Base-by-base conservation (phyloP, 2,113 vertebrate species). In the Coturnix japonica region DNA sequence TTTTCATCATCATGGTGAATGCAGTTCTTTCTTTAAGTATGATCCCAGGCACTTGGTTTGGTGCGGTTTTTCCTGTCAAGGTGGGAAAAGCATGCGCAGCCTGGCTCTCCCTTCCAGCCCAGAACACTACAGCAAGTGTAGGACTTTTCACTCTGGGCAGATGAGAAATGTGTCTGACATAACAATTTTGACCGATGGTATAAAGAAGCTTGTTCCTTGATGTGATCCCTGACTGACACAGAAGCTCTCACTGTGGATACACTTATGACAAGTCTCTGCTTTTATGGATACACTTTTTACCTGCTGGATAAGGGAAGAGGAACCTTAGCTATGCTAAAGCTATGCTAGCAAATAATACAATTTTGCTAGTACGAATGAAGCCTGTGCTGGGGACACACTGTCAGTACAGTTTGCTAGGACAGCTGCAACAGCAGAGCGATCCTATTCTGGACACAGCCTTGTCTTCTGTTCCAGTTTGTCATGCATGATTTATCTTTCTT, bases 401-500 rank as follows among this genome's bases (percentile, higher is more conserved):
- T 92, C 64, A 74, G 39, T 93, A 64, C 64, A 60, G 81, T 87
- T 83, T 85, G 74, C 91, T 95, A 9, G 6, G 77, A 87, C 70
- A 90, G 89, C 89, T 91, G 87, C 54, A 76, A 13, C 57, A 80
- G 84, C 85, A 87, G 65, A 92, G 69, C 76, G 46, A 3, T 70
- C 67, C 72, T 85, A 5, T 80, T 95, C 92, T 87, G 75, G 67
- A 92, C 82, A 43, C 61, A 87, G 75, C 75, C 75, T 81, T 78
- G 69, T 93, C 85, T 89, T 94, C 85, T 94, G 33, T 82, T 93
- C 65, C 81, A 85, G 69, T 93, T 92, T 96, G 87, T 85, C 79
- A 67, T 78, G 81, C 56, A 53, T 89, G 89, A 91, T 96, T 93
- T 96, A 93, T 96, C 76, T 91, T 91, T 70, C 88, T 96, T 89